phyloP scores from a whole-genome alignment of 2,797 vertebrate species.

The Arrhamphus sclerolepis region DNA sequence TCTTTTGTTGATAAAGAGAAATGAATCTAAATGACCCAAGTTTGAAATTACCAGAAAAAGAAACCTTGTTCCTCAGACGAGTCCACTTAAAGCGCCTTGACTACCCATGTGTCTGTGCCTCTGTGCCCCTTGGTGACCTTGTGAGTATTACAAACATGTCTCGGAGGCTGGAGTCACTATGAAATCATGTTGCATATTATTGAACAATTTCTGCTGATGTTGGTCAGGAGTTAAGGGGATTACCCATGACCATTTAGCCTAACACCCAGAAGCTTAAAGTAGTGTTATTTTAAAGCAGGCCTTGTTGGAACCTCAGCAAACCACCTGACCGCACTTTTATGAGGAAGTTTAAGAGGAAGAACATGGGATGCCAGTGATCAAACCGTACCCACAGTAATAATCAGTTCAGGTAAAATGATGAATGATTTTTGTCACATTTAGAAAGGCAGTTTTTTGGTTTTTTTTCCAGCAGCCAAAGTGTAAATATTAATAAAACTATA shows the following conservation, averaged over 20 bases:
- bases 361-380: constrained; percentile 6
- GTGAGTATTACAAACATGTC: constrained; percentile 66
- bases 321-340: constrained; percentile 43
- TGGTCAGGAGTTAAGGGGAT: constrained; percentile 75
- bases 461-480: background rate
- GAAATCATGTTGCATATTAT: constrained; percentile 75
- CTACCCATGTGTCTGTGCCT: constrained; percentile 52
- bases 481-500: too few species aligned
- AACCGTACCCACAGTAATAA: background rate
- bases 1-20: constrained; percentile 79
- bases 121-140: constrained; percentile 57
- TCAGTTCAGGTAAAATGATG: background rate
- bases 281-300: constrained; percentile 68
- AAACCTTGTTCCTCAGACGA: constrained; percentile 67
- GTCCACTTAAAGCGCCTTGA: constrained; percentile 45
- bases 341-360: constrained; percentile 17
- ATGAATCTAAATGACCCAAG: constrained; percentile 77
- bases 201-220: constrained; percentile 76
- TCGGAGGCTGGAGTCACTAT: constrained; percentile 67
- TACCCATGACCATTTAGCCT: constrained; percentile 74
- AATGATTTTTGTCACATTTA: constrained; percentile 8
- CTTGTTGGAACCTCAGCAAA: constrained; percentile 34
- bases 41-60: constrained; percentile 68
- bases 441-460: background rate
- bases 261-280: constrained; percentile 68